Evolutionary conservation across 2,113 vertebrate genomes (phyloP).

Genomic region (Tylochromis polylepis): DNA sequence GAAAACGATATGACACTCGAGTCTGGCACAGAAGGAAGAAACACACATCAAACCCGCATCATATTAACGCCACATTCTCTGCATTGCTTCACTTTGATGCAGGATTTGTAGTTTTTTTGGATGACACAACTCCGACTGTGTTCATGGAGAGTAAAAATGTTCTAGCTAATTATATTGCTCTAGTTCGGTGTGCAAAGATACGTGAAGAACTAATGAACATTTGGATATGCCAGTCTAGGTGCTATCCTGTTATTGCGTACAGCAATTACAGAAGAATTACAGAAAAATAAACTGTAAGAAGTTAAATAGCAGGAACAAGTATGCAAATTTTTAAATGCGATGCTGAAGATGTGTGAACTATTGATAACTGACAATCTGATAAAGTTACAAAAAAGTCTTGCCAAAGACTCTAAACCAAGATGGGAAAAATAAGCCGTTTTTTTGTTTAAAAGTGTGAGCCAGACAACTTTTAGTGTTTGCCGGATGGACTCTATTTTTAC

Average conservation of each 20-base stretch:
- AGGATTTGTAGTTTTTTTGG: neutral
- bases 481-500: conserved; percentile 4
- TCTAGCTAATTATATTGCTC: neutral
- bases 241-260: neutral
- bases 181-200: neutral
- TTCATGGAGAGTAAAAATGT: neutral
- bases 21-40: neutral
- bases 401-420: neutral
- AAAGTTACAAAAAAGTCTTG: neutral
- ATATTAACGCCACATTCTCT: neutral
- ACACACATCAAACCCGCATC: neutral
- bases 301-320: neutral
- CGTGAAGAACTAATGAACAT: neutral
- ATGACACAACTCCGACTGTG: neutral
- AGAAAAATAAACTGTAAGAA: neutral
- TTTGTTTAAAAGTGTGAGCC: neutral
- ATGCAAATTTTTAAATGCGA: neutral
- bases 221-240: neutral
- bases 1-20: neutral
- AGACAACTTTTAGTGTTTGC: conserved; percentile 2
- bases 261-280: neutral
- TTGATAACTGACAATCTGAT: neutral
- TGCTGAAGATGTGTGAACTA: neutral
- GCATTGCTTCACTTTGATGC: neutral
- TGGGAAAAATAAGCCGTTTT: neutral